These are phyloP conservation scores for Pygoscelis antarcticus DNA, from an alignment of 2,113 vertebrate genomes.

Conservation along the genomic window DNA sequence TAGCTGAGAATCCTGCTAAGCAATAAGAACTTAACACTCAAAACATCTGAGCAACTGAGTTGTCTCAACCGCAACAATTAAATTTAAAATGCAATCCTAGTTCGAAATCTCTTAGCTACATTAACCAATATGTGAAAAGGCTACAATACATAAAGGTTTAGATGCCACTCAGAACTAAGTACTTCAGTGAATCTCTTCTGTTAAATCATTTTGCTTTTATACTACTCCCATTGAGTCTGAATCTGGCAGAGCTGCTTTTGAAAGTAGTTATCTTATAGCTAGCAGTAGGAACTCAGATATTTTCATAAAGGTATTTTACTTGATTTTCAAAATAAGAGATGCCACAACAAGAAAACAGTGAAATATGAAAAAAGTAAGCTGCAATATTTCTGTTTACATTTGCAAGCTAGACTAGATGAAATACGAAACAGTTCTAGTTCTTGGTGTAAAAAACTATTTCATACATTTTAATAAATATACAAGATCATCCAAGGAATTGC, in stretches of 20 bases:
- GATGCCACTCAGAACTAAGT: background rate
- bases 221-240: background rate
- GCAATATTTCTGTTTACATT: background rate
- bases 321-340: background rate
- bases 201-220: background rate
- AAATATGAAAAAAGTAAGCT: background rate
- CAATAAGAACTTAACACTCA: background rate
- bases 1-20: background rate
- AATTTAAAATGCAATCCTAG: background rate
- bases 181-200: background rate
- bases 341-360: background rate
- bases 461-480: slow-evolving; percentile 15
- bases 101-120: background rate
- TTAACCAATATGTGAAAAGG: background rate
- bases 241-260: background rate
- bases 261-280: background rate
- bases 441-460: background rate
- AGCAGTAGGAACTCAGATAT: background rate
- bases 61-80: background rate
- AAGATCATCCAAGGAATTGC: slow-evolving; percentile 5
- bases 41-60: background rate
- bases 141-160: background rate
- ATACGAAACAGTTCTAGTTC: background rate
- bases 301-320: background rate
- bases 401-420: background rate